phyloP scores from a whole-genome alignment of 2,113 vertebrate species.

The Pseudorasbora parva region DNA sequence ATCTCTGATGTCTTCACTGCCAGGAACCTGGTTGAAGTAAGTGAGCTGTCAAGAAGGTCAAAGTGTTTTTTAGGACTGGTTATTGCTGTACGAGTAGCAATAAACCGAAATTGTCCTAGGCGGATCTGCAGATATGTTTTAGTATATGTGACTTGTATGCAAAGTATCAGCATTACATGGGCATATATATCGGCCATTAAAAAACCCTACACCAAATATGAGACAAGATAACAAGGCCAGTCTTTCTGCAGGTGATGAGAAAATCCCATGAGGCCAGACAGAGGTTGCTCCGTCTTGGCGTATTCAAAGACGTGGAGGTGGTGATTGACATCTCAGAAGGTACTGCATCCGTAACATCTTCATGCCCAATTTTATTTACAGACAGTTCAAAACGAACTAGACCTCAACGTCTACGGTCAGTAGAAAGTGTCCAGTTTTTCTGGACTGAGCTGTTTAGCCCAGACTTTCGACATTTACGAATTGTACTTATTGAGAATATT shows the following conservation, averaged over 20 bases:
- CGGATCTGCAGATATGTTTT: background rate
- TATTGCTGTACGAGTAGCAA: background rate
- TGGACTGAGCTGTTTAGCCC: background rate
- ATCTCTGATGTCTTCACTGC: slow-evolving; percentile 92
- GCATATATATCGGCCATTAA: background rate
- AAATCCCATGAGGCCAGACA: slow-evolving; percentile 89
- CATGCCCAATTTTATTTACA: background rate
- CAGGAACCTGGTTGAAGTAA: slow-evolving; percentile 92
- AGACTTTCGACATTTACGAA: background rate
- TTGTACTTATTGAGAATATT: background rate
- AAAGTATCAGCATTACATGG: background rate
- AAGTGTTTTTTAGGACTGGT: background rate
- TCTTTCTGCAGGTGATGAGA: slow-evolving; percentile 85
- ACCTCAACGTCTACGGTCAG: too few relatives aligned
- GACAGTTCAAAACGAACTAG: too few relatives aligned
- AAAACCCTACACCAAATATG: background rate
- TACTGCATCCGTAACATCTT: slow-evolving; percentile 56
- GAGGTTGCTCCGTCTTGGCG: slow-evolving; percentile 88
- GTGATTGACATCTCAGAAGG: slow-evolving; percentile 92
- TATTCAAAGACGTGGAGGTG: slow-evolving; percentile 94
- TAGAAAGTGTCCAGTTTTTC: background rate
- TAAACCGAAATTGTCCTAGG: background rate
- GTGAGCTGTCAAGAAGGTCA: slow-evolving; percentile 53
- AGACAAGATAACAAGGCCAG: background rate
- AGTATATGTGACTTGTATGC: background rate